Base-by-base conservation (phyloP, 2,797 vertebrate species). In the Microtus agrestis region DNA sequence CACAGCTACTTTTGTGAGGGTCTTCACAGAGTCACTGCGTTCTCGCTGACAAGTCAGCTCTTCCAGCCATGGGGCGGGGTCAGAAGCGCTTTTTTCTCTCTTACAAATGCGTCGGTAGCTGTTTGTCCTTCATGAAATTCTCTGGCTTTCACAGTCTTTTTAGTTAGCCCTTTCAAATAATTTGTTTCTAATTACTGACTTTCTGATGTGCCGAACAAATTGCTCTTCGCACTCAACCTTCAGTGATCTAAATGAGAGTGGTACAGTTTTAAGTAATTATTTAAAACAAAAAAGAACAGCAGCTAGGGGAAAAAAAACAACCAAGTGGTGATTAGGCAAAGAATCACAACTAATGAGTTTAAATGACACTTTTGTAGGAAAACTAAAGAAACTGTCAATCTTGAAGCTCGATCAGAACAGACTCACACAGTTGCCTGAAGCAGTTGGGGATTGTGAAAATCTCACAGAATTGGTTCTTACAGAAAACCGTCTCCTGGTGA, bases 391-490 rank as follows among this genome's bases (percentile, higher is more conserved):
- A 56, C 99, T 99, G 81, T 99, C 99, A 0, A 99, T 99, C 97
- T 97, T 99, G 98, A 99, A 99, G 98, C 99, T 98, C 73, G 99
- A 99, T 98, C 99, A 99, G 98, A 99, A 99, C 98, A 98, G 99
- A 76, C 99, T 99, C 87, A 96, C 98, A 34, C 99, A 99, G 81
- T 97, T 99, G 96, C 99, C 99, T 1, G 99, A 99, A 98, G 99
- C 99, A 77, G 99, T 99, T 71, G 99, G 99, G 63, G 99, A 99
- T 98, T 99, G 99, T 97, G 99, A 99, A 98, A 99, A 98, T 98
- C 99, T 99, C 97, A 99, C 99, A 8, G 99, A 99, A 94, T 99
- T 99, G 82, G 99, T 99, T 97, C 99, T 99, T 84, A 99, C 99
- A 48, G 99, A 99, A 98, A 99, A 99, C 97, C 99, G 99, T 37